Evolutionary conservation across 1,140 invertebrate species (phyloP), one percentile per base, ranked within the genome.

Genomic region (Pemphigus obesinymphae): DNA sequence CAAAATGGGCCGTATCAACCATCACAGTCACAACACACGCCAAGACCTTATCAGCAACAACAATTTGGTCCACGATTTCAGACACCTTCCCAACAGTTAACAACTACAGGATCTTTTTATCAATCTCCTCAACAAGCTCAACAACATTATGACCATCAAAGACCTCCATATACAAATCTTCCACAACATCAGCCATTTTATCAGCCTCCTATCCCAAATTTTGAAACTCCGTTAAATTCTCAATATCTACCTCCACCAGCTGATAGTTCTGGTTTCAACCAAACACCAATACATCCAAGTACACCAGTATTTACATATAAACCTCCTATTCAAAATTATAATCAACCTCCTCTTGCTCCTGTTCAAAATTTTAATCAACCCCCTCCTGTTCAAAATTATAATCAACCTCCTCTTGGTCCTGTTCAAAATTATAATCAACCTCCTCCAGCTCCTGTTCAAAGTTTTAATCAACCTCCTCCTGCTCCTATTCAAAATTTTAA

Each of bases 21-120:
- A 58, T 37, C 45, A 58, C 31, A 40, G 20, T 40, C 72, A 40
- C 11, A 76, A 53, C 72, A 34, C 6, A 61, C 53, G 17, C 53
- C 31, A 29, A 80, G 55, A 43, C 8, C 76, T 63, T 80, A 63
- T 43, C 76, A 80, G 0, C 76, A 55, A 26, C 76, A 80, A 70
- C 76, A 61, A n/a, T 80, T 80, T 80, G 55, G 55, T 61, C 53
- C 76, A 61, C 5, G 76, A 80, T 80, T 80, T 63, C 76, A 80
- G 31, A 23, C 37, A 61, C 55, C 76, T 61, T 0, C 26, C 0
- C 50, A 61, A 80, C 53, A 63, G 13, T 80, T 43, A 26, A 63
- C 50, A 63, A 55, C 76, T n/a, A 37, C 76, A 6, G 40, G 37
- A 29, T 29, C 13, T 17, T 61, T 43, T 61, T 61, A 61, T 63